These are phyloP conservation scores for Maniola hyperantus DNA, from an alignment of 2,888 invertebrate species.

Conservation along the genomic window DNA sequence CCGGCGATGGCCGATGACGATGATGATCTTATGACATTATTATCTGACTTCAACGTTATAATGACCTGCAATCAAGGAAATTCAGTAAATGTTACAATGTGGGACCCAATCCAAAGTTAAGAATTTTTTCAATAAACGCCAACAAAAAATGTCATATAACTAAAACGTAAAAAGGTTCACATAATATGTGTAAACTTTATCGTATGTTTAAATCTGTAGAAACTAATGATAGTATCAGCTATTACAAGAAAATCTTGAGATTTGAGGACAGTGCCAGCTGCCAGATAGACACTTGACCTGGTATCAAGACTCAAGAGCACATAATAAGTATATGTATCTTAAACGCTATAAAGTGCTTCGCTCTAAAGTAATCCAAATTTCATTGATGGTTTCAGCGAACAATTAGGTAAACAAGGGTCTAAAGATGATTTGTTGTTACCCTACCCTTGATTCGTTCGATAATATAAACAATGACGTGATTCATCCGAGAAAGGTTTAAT, in stretches of 20 bases:
- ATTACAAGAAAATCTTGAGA: conserved; percentile 32
- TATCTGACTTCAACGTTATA: conserved; percentile 95
- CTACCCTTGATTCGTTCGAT: conserved; percentile 1
- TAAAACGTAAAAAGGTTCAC: neutral
- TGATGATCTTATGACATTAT: conserved; percentile 97
- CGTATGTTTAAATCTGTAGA: conserved; percentile 6
- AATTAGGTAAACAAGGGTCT: conserved; percentile 2
- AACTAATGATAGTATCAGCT: conserved; percentile 28
- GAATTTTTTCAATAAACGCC: no score
- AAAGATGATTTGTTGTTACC: conserved; percentile 13
- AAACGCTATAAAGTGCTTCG: conserved; percentile 21
- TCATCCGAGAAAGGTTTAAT: conserved; percentile 51
- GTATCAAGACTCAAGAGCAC: conserved; percentile 48
- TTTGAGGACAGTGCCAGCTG: conserved; percentile 50
- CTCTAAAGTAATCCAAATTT: conserved; percentile 18
- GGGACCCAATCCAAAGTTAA: no score
- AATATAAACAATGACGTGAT: conserved; percentile 41
- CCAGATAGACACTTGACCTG: conserved; percentile 59
- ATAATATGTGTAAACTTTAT: conserved; percentile 2
- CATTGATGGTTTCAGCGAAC: conserved; percentile 19
- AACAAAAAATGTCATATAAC: no score
- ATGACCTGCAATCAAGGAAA: neutral
- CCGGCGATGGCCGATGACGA: no score
- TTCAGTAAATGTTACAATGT: neutral
- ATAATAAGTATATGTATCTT: conserved; percentile 10